A percentile compares a stretch with the other conserved stretches of the same genome.
phyloP scores from a whole-genome alignment of 2,113 vertebrate genomes.

The Camarhynchus parvulus region DNA sequence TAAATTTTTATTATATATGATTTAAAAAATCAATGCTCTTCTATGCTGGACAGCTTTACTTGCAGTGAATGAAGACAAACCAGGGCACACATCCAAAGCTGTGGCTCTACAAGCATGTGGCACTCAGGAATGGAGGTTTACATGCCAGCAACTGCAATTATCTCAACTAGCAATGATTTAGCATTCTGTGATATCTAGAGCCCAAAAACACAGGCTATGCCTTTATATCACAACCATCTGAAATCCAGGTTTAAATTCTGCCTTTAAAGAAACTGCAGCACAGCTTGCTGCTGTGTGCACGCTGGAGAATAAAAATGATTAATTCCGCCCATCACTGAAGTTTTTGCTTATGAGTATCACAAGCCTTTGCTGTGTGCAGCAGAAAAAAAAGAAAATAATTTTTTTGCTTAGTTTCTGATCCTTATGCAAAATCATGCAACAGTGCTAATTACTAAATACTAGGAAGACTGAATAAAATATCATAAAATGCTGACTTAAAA shows the following conservation, averaged over 20 bases:
- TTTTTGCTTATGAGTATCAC: constrained; percentile 11
- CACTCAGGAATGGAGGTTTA: constrained; percentile 15
- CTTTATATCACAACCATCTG: constrained; percentile 14
- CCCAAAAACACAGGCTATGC: neutral
- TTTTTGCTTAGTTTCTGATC: constrained; percentile 47
- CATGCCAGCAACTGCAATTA: constrained; percentile 45
- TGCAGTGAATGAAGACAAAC: constrained; percentile 25
- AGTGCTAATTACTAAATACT: constrained; percentile 23
- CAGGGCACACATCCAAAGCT: constrained; percentile 23
- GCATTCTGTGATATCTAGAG: constrained; percentile 10
- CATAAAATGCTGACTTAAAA: neutral
- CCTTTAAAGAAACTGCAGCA: constrained; percentile 48
- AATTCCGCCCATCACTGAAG: constrained; percentile 33
- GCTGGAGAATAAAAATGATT: constrained; percentile 45
- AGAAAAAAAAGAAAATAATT: neutral
- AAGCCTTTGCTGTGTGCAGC: constrained; percentile 36
- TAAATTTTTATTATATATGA: constrained; percentile 21
- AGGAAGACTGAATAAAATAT: constrained; percentile 10
- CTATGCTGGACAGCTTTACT: constrained; percentile 17
- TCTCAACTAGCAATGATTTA: constrained; percentile 39
- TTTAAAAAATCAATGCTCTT: constrained; percentile 28
- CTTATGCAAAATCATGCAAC: constrained; percentile 39
- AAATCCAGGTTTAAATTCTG: constrained; percentile 57
- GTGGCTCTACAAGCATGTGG: constrained; percentile 28
- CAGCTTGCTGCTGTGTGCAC: constrained; percentile 27